phyloP scores from a whole-genome alignment of 92 coral and sea anemone genomes.

The Phymanthus crucifer region DNA sequence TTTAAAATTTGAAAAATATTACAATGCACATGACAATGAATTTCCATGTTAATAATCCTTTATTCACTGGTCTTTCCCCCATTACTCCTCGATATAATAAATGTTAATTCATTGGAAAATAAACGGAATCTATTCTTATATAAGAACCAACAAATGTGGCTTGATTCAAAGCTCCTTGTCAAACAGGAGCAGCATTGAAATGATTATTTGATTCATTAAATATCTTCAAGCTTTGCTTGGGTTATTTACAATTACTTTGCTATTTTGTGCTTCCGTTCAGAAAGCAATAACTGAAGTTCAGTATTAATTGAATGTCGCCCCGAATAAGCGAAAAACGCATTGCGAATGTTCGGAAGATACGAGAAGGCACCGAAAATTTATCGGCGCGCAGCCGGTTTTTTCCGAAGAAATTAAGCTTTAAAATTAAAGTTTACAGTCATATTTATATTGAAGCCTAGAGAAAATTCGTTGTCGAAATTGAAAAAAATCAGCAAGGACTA shows the following conservation, averaged over 20 bases:
- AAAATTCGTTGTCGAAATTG: no score
- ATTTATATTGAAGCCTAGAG: not conserved
- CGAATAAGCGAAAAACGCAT: not conserved
- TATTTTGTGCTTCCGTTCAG: not conserved
- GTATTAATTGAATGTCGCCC: not conserved
- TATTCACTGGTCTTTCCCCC: conserved; percentile 22
- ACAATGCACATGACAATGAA: not conserved
- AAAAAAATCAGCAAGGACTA: no score
- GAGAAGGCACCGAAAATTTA: no score
- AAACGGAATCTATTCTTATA: not conserved
- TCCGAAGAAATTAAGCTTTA: no score
- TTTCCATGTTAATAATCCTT: conserved; percentile 5
- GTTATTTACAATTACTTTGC: not conserved
- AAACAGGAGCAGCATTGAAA: conserved; percentile 18
- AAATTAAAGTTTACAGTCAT: no score
- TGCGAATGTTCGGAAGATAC: not conserved
- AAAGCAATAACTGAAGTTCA: not conserved
- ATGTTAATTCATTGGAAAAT: conserved; percentile 2
- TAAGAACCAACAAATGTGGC: conserved; percentile 3
- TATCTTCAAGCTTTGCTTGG: not conserved
- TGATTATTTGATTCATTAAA: conserved; percentile 1
- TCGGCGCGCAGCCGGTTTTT: no score
- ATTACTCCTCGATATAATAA: conserved; percentile 12
- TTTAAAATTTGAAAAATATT: not conserved
- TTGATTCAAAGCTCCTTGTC: conserved; percentile 13